A percentile compares a stretch with the other conserved stretches of the same genome.
phyloP scores from a whole-genome alignment of 2,113 vertebrate species.

The Phalacrocorax aristotelis region DNA sequence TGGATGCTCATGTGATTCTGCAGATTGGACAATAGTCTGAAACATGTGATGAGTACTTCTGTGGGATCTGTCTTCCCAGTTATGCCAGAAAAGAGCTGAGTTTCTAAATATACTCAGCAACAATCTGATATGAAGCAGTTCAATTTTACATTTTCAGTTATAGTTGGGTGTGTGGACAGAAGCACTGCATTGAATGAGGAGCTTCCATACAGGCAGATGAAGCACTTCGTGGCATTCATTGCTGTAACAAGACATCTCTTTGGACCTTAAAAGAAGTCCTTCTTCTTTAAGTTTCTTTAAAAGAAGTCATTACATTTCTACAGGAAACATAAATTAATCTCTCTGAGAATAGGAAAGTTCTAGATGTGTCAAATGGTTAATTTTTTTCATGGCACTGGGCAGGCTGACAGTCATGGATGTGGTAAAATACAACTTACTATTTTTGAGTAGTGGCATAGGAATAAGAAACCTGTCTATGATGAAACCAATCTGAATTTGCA shows the following conservation, averaged over 20 bases:
- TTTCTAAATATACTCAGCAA: not conserved
- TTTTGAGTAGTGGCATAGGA: not conserved
- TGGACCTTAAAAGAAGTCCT: not conserved
- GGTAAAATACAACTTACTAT: not conserved
- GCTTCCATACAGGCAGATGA: not conserved
- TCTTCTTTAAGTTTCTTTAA: not conserved
- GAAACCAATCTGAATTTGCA: not conserved
- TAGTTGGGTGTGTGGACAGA: not conserved
- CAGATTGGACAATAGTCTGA: not conserved
- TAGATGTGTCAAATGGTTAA: not conserved
- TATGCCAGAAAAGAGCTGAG: not conserved
- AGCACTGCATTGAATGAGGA: not conserved
- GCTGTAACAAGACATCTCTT: not conserved
- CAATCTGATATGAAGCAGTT: not conserved
- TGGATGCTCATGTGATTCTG: not conserved
- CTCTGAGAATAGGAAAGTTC: not conserved
- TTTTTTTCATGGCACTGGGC: not conserved
- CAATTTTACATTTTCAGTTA: not conserved
- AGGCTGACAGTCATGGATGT: not conserved
- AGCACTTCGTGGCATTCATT: not conserved
- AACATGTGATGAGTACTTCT: not conserved
- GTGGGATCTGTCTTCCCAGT: not conserved
- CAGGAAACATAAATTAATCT: not conserved
- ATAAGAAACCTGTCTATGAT: not conserved
- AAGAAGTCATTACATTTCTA: not conserved